Percentiles rank a stretch among this genome's conserved stretches.
These are phyloP conservation scores for Pararge aegeria DNA, from an alignment of 1,140 invertebrate species.

Conservation along the genomic window DNA sequence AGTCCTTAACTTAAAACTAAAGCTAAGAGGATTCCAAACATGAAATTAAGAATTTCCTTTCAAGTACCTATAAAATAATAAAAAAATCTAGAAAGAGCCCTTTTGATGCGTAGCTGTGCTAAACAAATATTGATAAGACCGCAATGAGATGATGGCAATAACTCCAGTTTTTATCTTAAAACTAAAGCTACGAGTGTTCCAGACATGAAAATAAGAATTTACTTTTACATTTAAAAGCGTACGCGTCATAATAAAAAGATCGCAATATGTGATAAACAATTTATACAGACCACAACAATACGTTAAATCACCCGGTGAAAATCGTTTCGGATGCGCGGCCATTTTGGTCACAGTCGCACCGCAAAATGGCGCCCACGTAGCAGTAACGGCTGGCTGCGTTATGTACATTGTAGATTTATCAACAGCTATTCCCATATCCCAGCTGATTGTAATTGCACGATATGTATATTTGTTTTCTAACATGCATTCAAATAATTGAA, in stretches of 20 bases:
- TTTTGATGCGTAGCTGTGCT: too few relatives aligned
- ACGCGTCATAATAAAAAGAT: background rate
- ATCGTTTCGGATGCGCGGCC: slow-evolving; percentile 19
- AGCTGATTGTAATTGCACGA: slow-evolving; percentile 1
- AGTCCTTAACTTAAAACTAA: too few relatives aligned
- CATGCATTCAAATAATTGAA: background rate
- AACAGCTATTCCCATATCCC: slow-evolving; percentile 2
- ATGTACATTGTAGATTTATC: slow-evolving; percentile 21
- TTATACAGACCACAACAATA: slow-evolving; percentile 21
- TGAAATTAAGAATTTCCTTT: too few relatives aligned
- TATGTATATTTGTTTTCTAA: background rate
- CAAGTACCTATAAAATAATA: too few relatives aligned
- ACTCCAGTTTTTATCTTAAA: too few relatives aligned
- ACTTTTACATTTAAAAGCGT: too few relatives aligned
- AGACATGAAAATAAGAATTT: too few relatives aligned
- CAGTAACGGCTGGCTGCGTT: slow-evolving; percentile 11
- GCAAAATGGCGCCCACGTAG: slow-evolving; percentile 28
- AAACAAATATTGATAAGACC: too few relatives aligned
- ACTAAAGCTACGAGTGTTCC: too few relatives aligned
- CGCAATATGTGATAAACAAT: slow-evolving; percentile 16
- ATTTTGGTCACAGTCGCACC: slow-evolving; percentile 27
- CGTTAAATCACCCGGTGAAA: slow-evolving; percentile 32
- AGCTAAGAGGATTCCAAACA: too few relatives aligned
- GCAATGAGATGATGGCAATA: too few relatives aligned
- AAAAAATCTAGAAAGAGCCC: too few relatives aligned